Percentiles rank a stretch among this genome's conserved stretches.
These are phyloP conservation scores for Phoxinus phoxinus DNA, from an alignment of 2,113 vertebrate species.

Conservation along the genomic window DNA sequence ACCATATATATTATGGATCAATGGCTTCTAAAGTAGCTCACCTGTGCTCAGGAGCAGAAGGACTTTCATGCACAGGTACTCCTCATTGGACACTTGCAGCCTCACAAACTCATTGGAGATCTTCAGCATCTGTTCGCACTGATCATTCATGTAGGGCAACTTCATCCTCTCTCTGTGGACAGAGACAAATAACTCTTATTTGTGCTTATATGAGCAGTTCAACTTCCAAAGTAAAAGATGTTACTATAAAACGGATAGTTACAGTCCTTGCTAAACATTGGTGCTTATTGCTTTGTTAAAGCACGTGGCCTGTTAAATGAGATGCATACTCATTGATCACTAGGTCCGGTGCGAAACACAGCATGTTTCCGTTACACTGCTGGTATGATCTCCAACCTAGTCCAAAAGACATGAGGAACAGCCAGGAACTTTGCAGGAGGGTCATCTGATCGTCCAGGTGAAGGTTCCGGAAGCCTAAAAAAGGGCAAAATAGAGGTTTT, in stretches of 20 bases:
- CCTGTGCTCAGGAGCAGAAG: constrained; percentile 95
- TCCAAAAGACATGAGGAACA: constrained; percentile 97
- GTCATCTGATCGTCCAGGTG: constrained; percentile 99
- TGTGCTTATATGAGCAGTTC: background rate
- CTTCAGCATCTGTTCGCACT: constrained; percentile 94
- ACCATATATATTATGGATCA: background rate
- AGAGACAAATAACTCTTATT: constrained; percentile 25
- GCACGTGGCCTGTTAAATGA: background rate
- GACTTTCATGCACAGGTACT: constrained; percentile 99
- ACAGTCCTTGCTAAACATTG: too few species aligned
- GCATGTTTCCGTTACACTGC: constrained; percentile 86
- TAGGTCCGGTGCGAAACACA: constrained; percentile 97
- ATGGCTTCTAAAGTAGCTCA: constrained; percentile 65
- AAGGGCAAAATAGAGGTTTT: background rate
- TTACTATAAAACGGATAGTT: too few species aligned
- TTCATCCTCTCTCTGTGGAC: constrained; percentile 89
- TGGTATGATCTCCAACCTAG: constrained; percentile 96
- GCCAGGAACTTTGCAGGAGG: constrained; percentile 97
- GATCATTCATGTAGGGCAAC: constrained; percentile 92
- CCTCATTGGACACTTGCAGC: constrained; percentile 95
- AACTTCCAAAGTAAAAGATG: too few species aligned
- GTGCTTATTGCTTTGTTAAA: background rate
- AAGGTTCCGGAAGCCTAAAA: constrained; percentile 90
- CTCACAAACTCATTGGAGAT: constrained; percentile 90
- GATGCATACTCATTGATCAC: constrained; percentile 94